These are phyloP conservation scores for Dryococelus australis DNA, from an alignment of 2,888 invertebrate genomes.

Conservation along the genomic window DNA sequence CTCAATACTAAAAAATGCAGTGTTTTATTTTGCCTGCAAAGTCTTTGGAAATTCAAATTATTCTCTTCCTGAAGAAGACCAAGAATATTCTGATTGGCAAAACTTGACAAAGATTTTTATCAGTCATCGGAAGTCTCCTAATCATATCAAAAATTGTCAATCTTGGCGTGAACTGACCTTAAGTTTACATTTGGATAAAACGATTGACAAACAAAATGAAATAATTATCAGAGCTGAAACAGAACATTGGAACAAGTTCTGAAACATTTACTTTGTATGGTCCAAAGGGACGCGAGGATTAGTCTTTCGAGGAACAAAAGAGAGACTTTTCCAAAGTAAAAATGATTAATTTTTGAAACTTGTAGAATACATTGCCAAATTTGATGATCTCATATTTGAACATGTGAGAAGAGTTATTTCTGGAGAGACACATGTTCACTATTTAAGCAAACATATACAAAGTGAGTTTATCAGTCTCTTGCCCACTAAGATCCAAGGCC, in stretches of 20 bases:
- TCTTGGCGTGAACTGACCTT: neutral
- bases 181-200: neutral
- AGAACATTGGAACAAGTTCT: conserved; percentile 28
- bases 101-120: neutral
- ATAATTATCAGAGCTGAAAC: neutral
- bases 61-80: neutral
- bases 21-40: too few species aligned
- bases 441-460: conserved; percentile 19
- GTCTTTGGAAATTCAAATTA: neutral
- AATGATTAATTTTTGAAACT: conserved; percentile 19
- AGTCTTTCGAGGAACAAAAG: neutral
- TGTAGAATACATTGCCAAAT: conserved; percentile 21
- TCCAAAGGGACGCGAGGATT: neutral
- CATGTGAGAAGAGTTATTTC: conserved; percentile 3
- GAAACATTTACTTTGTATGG: neutral
- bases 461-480: neutral
- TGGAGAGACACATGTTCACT: neutral
- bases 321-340: neutral
- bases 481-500: neutral
- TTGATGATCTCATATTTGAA: neutral
- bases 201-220: conserved; percentile 22
- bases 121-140: conserved; percentile 19
- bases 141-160: conserved; percentile 5
- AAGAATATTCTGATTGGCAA: conserved; percentile 25
- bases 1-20: too few species aligned